Evolutionary conservation across 2,888 invertebrate species (phyloP).

Genomic region (Mylabris sibirica): DNA sequence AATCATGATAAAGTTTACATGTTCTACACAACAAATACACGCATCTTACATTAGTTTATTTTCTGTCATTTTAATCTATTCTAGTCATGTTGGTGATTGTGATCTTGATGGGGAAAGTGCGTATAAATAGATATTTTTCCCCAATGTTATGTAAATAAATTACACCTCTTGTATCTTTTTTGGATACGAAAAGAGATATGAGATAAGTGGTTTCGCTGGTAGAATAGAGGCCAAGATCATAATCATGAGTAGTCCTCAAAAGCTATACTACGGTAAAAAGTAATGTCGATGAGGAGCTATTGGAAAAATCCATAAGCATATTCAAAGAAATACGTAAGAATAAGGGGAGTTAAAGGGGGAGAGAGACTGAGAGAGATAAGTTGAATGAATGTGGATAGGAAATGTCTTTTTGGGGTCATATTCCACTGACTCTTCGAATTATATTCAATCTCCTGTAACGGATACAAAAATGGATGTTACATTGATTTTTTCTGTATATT

Average conservation of each 20-base stretch:
- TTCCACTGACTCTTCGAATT: not conserved
- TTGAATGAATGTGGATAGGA: not conserved
- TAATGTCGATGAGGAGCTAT: not conserved
- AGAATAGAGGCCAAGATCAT: slow-evolving; percentile 11
- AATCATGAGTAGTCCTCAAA: slow-evolving; percentile 2
- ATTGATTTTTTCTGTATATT: not conserved
- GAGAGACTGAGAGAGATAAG: not conserved
- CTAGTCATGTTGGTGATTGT: not conserved
- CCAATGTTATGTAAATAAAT: slow-evolving; percentile 26
- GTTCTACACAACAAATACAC: too few species aligned
- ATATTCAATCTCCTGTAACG: not conserved
- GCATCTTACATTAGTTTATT: too few species aligned
- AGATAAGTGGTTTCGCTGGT: slow-evolving; percentile 17
- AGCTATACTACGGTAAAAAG: not conserved
- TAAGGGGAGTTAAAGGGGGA: not conserved
- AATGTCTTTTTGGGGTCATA: slow-evolving; percentile 1
- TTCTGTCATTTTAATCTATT: not conserved
- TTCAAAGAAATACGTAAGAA: slow-evolving; percentile 1
- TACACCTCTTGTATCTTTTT: slow-evolving; percentile 19
- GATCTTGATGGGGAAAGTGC: slow-evolving; percentile 5
- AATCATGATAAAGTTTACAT: too few species aligned
- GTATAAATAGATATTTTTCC: not conserved
- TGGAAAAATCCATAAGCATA: slow-evolving; percentile 3
- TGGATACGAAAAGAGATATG: slow-evolving; percentile 18
- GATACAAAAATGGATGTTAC: not conserved